phyloP scores from a whole-genome alignment of 2,797 vertebrate species.

The Artibeus lituratus region DNA sequence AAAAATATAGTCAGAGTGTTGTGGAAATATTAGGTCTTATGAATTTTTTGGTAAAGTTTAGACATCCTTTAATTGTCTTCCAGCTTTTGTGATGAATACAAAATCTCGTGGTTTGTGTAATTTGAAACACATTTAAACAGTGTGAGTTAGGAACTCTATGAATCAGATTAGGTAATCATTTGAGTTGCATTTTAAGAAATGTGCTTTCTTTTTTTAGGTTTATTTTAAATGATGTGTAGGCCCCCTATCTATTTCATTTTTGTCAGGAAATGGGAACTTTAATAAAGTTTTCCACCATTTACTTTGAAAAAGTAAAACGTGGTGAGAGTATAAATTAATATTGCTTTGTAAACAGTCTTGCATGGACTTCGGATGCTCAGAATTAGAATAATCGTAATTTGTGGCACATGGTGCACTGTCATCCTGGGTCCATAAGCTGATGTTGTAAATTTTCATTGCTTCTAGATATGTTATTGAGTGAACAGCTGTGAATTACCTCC shows the following conservation, averaged over 20 bases:
- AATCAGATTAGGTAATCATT: background rate
- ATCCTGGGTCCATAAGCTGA: background rate
- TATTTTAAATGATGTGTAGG: background rate
- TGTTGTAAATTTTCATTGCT: background rate
- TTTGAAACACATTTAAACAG: background rate
- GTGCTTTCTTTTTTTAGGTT: background rate
- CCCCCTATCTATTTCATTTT: background rate
- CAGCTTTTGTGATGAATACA: background rate
- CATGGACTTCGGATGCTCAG: background rate
- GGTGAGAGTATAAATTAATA: background rate
- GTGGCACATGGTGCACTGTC: background rate
- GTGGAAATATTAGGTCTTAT: background rate
- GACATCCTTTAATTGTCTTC: background rate
- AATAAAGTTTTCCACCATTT: background rate
- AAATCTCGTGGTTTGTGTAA: background rate
- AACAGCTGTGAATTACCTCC: background rate
- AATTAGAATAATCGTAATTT: background rate
- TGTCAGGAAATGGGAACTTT: background rate
- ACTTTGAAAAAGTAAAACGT: background rate
- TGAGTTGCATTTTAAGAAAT: background rate
- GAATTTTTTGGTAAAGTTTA: constrained; percentile 18
- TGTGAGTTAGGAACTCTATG: background rate
- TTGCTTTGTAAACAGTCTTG: background rate
- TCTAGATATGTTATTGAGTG: background rate
- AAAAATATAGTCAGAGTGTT: background rate